phyloP scores from a whole-genome alignment of 2,113 vertebrate genomes.

The Coturnix japonica region DNA sequence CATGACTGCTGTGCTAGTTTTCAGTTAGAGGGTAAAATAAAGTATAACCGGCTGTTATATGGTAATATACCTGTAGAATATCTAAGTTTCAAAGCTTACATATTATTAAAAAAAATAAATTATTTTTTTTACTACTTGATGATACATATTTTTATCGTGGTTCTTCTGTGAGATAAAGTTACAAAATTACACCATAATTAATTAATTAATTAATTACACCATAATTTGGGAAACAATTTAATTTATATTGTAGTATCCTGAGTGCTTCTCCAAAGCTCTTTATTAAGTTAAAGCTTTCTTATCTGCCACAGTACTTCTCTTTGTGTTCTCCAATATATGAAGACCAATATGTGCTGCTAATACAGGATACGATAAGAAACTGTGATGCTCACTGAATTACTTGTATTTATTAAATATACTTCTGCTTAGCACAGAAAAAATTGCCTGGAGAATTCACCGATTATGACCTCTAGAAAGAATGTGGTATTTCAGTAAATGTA shows the following conservation, averaged over 20 bases:
- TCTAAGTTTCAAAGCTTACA: not conserved
- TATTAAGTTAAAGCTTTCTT: not conserved
- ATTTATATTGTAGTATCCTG: not conserved
- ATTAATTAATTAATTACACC: no score
- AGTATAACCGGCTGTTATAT: not conserved
- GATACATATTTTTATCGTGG: not conserved
- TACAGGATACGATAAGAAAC: not conserved
- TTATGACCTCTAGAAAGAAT: not conserved
- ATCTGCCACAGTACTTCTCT: not conserved
- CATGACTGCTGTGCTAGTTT: not conserved
- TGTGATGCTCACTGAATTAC: not conserved
- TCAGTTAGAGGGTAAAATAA: not conserved
- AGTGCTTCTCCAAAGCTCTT: not conserved
- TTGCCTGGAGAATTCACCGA: not conserved
- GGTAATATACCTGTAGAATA: not conserved
- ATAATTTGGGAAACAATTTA: not conserved
- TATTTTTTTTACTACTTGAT: not conserved
- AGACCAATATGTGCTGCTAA: not conserved
- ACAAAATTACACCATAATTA: not conserved
- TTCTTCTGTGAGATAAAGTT: not conserved
- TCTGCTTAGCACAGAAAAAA: conserved; percentile 12
- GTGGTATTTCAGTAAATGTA: not conserved
- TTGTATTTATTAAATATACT: not conserved
- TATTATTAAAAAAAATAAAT: not conserved
- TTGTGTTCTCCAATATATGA: not conserved